Conservation (phyloP, 2,797 vertebrate genomes). For the Tarsius wallacei region DNA sequence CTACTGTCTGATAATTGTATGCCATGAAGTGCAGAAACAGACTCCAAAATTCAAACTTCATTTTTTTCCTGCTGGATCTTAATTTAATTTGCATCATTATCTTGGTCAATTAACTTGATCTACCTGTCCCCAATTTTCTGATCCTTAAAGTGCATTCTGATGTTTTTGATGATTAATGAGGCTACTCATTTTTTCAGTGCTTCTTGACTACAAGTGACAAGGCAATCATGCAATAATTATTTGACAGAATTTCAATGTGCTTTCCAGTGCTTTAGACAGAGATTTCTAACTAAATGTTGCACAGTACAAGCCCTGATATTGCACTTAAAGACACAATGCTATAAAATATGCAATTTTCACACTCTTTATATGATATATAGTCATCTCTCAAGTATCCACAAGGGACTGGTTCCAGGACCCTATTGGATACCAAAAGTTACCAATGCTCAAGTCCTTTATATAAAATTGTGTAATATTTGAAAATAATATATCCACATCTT, state of each 20-base stretch:
- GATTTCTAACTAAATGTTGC: neutral
- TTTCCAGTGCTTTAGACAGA: neutral
- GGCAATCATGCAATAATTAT: slow-evolving; percentile 17
- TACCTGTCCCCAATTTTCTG: slow-evolving; percentile 40
- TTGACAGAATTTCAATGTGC: slow-evolving; percentile 43
- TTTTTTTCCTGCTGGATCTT: slow-evolving; percentile 3
- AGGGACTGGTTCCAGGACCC: neutral
- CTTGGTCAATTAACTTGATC: slow-evolving; percentile 28
- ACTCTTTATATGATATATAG: neutral
- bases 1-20: neutral
- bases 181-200: neutral
- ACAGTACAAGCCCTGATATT: neutral
- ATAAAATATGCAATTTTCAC: neutral
- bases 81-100: slow-evolving; percentile 56
- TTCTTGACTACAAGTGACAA: slow-evolving; percentile 60
- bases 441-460: neutral
- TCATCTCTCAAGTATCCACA: neutral
- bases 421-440: neutral
- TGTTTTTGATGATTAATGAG: slow-evolving; percentile 64
- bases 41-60: neutral
- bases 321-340: neutral
- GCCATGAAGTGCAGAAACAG: neutral
- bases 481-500: neutral
- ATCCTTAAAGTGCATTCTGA: slow-evolving; percentile 61
- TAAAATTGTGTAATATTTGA: neutral